Percentiles rank a stretch among this genome's conserved stretches.
Evolutionary conservation across 2,113 vertebrate genomes (phyloP).

Genomic region (Takifugu bimaculatus): DNA sequence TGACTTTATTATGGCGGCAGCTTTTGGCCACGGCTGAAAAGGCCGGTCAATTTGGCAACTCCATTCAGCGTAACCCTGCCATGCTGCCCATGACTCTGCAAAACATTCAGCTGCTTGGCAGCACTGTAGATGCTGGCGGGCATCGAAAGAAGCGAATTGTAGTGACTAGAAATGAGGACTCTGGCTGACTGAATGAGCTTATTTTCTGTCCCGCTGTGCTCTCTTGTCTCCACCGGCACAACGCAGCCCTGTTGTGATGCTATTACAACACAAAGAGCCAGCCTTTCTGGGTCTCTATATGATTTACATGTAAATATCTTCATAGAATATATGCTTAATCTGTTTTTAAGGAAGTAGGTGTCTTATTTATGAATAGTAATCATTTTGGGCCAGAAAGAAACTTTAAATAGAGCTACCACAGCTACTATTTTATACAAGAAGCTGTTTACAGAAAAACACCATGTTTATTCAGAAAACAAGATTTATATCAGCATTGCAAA

Average conservation of each 20-base stretch:
- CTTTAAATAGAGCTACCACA: too few species aligned
- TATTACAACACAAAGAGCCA: constrained; percentile 12
- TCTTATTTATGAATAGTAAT: not conserved
- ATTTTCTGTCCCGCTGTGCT: constrained; percentile 56
- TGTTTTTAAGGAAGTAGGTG: constrained; percentile 25
- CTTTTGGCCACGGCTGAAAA: constrained; percentile 62
- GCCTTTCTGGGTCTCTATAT: constrained; percentile 35
- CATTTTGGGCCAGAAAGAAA: too few species aligned
- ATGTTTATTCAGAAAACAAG: not conserved
- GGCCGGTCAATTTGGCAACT: constrained; percentile 56
- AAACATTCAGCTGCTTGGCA: constrained; percentile 71
- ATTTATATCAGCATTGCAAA: too few species aligned
- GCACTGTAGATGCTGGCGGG: constrained; percentile 33
- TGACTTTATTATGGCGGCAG: constrained; percentile 61
- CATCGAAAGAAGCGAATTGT: constrained; percentile 48
- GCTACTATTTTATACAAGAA: too few species aligned
- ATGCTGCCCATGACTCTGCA: constrained; percentile 60
- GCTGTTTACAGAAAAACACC: not conserved
- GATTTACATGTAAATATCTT: constrained; percentile 34
- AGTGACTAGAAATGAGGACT: constrained; percentile 52
- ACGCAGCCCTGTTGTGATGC: constrained; percentile 17
- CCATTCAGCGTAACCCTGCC: constrained; percentile 32
- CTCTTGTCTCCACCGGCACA: constrained; percentile 55
- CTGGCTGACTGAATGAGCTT: constrained; percentile 58
- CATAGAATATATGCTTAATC: constrained; percentile 14